Evolutionary conservation across 2,113 vertebrate species (phyloP), one percentile per base, ranked within the genome.

Genomic region (Neopipo cinnamomea): DNA sequence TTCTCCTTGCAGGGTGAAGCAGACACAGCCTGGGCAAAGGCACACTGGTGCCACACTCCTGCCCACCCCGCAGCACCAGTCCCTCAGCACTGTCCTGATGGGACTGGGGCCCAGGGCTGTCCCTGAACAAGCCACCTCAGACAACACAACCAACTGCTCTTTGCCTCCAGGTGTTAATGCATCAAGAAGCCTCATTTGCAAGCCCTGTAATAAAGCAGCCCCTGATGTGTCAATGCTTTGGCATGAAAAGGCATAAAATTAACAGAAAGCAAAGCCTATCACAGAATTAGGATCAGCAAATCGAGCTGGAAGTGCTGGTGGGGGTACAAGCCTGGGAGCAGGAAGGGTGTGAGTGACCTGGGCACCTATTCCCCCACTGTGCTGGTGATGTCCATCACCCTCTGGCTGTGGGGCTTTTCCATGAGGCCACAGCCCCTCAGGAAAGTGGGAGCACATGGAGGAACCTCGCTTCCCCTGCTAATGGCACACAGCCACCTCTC

Each of bases 301-400:
- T 0, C 6, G 20, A 61, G 70, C n/a, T 9, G 65, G 63, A 81
- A 44, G 28, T 65, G 65, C 61, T 46, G 50, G 37, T 30, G 41
- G 33, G 39, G 39, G 17, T 23, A 10, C n/a, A 30, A 68, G 33
- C 30, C 35, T 17, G 61, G 58, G 20, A 72, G 46, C 33, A 33
- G 42, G 41, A 49, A 24, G 22, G 68, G 17, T 58, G 63, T 3
- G 37, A n/a, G 25, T 25, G 53, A 11, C 20, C 53, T 63, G 41
- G 24, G 42, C n/a, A 31, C 27, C 58, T 19, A 1, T 5, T 22
- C 5, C 8, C 2, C 19, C 7, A 1, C 52, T 6, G 0, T 3
- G 3, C 1, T 33, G 77, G 24, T 4, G 3, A 11, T 55, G 62
- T 19, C 28, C 74, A 47, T 49, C 42, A 19, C 33, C 65, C 14